phyloP scores from a whole-genome alignment of 1,140 invertebrate species.

The Marisa cornuarietis region DNA sequence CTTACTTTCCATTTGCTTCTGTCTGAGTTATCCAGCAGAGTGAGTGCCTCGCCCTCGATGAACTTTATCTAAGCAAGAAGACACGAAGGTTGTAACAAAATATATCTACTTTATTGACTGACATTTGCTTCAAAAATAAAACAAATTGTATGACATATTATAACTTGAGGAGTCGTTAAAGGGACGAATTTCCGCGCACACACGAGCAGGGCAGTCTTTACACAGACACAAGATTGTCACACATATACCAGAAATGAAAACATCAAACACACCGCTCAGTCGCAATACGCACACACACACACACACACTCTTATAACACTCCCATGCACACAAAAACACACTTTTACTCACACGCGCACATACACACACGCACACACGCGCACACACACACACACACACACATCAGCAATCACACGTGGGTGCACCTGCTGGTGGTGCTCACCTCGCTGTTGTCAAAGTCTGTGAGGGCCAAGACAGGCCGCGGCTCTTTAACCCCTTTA shows the following conservation, averaged over 20 bases:
- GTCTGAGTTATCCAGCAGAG: conserved; percentile 54
- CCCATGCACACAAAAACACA: too few relatives aligned
- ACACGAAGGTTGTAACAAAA: neutral
- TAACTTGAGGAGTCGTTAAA: too few relatives aligned
- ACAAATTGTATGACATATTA: too few relatives aligned
- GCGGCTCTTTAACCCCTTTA: conserved; percentile 37
- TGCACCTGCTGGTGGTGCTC: neutral
- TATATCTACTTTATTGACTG: too few relatives aligned
- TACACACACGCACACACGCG: neutral
- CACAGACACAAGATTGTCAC: too few relatives aligned
- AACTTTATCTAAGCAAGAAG: conserved; percentile 50
- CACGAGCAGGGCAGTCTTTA: too few relatives aligned
- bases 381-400: neutral
- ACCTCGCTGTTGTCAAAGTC: conserved; percentile 53
- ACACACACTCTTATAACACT: too few relatives aligned
- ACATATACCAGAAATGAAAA: too few relatives aligned
- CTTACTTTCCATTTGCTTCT: conserved; percentile 51
- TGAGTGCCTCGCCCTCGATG: conserved; percentile 55
- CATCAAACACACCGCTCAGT: too few relatives aligned
- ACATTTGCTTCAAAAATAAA: too few relatives aligned
- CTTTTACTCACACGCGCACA: neutral
- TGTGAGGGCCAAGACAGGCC: conserved; percentile 45
- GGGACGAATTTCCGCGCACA: too few relatives aligned
- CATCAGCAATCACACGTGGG: neutral
- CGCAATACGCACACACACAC: too few relatives aligned